These are phyloP conservation scores for Cosmia trapezina DNA, from an alignment of 2,888 invertebrate species.

Conservation along the genomic window DNA sequence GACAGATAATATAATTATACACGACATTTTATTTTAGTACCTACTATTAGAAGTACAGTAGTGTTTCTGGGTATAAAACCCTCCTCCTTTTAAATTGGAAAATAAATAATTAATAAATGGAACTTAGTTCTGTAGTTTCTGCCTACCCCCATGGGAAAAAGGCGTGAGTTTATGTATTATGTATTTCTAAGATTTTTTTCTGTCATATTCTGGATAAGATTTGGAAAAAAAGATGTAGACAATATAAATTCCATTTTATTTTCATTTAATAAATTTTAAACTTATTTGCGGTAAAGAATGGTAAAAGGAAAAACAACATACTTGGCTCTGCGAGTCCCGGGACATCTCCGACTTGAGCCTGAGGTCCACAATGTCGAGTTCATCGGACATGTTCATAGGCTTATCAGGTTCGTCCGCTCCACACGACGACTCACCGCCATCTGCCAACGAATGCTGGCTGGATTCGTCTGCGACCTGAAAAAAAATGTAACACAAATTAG, in stretches of 20 bases:
- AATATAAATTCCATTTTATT: neutral
- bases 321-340: conserved; percentile 77
- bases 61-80: neutral
- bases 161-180: neutral
- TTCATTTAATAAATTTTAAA: neutral
- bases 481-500: no score
- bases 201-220: neutral
- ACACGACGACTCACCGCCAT: conserved; percentile 78
- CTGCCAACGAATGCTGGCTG: conserved; percentile 91
- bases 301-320: conserved; percentile 44
- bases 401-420: conserved; percentile 75
- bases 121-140: neutral
- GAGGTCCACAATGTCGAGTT: conserved; percentile 92
- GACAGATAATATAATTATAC: neutral
- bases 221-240: neutral
- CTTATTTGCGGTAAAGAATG: neutral
- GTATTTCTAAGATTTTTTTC: neutral
- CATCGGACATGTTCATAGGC: conserved; percentile 74
- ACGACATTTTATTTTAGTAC: conserved; percentile 3
- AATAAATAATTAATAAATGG: neutral
- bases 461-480: conserved; percentile 92
- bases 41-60: neutral
- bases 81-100: neutral
- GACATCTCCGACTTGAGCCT: conserved; percentile 92
- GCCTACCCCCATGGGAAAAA: neutral